A percentile compares a stretch with the other conserved stretches of the same genome.
Conservation (phyloP, 2,113 vertebrate species). For the Antechinus stuartii region DNA sequence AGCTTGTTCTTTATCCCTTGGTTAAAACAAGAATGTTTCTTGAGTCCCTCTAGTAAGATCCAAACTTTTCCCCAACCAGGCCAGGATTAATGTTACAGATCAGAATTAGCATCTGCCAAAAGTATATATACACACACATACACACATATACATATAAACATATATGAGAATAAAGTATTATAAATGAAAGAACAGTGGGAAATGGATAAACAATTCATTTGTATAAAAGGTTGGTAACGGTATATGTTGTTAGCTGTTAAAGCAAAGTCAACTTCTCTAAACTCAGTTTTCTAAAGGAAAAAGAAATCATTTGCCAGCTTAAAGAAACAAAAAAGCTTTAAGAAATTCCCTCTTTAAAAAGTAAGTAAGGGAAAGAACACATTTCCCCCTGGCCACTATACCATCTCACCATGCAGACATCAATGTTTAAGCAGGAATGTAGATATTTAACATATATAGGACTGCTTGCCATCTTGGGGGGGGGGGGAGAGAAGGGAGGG, state of each 20-base stretch:
- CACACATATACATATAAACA: too few species aligned
- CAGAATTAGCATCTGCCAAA: not conserved
- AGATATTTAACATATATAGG: too few species aligned
- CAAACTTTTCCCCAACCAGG: not conserved
- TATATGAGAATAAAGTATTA: too few species aligned
- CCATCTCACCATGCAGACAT: not conserved
- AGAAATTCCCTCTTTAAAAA: not conserved
- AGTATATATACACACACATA: too few species aligned
- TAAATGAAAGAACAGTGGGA: not conserved
- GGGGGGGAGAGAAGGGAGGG: too few species aligned
- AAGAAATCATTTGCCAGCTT: not conserved
- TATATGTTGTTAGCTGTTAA: not conserved
- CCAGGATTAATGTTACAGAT: not conserved
- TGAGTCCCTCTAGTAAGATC: not conserved
- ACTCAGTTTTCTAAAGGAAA: not conserved
- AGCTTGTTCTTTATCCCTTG: not conserved
- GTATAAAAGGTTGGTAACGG: not conserved
- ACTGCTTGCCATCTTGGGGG: too few species aligned
- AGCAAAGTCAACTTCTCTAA: not conserved
- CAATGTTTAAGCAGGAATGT: not conserved
- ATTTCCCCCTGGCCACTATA: not conserved
- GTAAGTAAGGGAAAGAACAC: not conserved
- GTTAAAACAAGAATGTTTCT: not conserved
- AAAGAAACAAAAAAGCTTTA: not conserved
- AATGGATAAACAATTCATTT: not conserved